Percentiles rank a stretch among this genome's conserved stretches.
These are phyloP conservation scores for Tortricodes alternella DNA, from an alignment of 2,888 invertebrate genomes.

Conservation along the genomic window DNA sequence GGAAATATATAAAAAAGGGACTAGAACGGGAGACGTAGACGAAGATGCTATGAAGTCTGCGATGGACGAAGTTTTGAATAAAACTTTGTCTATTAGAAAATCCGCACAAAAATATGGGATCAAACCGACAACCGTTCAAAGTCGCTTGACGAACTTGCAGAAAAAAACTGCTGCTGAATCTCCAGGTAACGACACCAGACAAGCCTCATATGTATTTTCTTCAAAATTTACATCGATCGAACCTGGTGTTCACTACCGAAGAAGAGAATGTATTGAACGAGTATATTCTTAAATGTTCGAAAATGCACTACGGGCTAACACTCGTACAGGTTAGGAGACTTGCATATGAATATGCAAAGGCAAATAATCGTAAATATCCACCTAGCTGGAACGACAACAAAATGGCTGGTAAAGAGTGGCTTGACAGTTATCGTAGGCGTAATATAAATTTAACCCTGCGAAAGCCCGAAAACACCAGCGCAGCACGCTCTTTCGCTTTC, in stretches of 20 bases:
- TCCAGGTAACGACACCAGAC: no score
- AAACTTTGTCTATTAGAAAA: slow-evolving; percentile 20
- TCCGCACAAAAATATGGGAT: slow-evolving; percentile 29
- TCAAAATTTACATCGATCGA: slow-evolving; percentile 24
- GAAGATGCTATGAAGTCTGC: slow-evolving; percentile 28
- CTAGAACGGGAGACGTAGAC: slow-evolving; percentile 23
- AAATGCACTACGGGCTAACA: neutral
- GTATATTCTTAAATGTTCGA: slow-evolving; percentile 23
- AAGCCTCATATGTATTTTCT: slow-evolving; percentile 8
- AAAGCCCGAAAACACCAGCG: neutral
- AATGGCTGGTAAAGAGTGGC: neutral
- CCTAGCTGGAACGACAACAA: neutral
- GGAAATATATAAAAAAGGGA: slow-evolving; percentile 27
- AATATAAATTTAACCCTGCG: neutral
- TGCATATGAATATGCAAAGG: neutral
- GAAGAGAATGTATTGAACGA: slow-evolving; percentile 28
- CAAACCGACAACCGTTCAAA: slow-evolving; percentile 23
- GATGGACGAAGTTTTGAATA: slow-evolving; percentile 25
- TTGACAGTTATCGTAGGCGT: neutral
- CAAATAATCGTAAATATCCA: neutral
- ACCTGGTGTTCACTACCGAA: slow-evolving; percentile 27
- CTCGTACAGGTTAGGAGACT: neutral
- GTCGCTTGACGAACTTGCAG: slow-evolving; percentile 20
- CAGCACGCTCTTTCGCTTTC: neutral
- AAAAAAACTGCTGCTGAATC: neutral